Percentiles rank a stretch among this genome's conserved stretches.
Evolutionary conservation across 2,113 vertebrate genomes (phyloP).

Genomic region (Cariama cristata): DNA sequence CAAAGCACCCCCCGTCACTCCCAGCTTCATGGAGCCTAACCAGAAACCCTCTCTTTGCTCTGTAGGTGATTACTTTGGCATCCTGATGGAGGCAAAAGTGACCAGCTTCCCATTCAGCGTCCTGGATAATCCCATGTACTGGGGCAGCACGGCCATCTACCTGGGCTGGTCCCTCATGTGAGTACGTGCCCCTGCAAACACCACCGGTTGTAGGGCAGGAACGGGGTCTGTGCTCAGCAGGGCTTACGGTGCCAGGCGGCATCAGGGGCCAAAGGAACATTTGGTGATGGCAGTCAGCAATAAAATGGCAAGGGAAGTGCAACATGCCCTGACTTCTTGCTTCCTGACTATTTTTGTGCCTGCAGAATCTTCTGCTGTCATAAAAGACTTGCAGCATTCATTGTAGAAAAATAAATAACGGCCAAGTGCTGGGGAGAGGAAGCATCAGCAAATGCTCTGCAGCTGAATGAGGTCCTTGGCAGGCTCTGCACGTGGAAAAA

Average conservation of each 20-base stretch:
- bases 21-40: neutral
- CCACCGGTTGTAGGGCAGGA: accelerated
- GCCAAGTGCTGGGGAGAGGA: slow-evolving; percentile 6
- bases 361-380: neutral
- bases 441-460: slow-evolving; percentile 8
- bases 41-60: neutral
- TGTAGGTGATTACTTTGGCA: slow-evolving; percentile 94
- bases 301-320: neutral
- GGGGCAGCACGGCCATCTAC: slow-evolving; percentile 93
- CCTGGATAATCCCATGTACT: slow-evolving; percentile 96
- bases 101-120: slow-evolving; percentile 90
- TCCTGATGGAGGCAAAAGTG: slow-evolving; percentile 91
- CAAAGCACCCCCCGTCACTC: accelerated
- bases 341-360: neutral
- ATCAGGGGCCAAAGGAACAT: neutral
- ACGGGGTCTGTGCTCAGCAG: neutral
- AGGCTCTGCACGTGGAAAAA: slow-evolving; percentile 48
- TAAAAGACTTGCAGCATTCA: neutral
- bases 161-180: slow-evolving; percentile 93
- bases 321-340: neutral
- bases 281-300: neutral
- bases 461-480: slow-evolving; percentile 21
- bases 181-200: slow-evolving; percentile 56
- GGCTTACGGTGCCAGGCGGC: neutral
- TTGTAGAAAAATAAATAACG: neutral